Evolutionary conservation across 2,888 invertebrate species (phyloP), one percentile per base, ranked within the genome.

Genomic region (Ophion obscuratus): DNA sequence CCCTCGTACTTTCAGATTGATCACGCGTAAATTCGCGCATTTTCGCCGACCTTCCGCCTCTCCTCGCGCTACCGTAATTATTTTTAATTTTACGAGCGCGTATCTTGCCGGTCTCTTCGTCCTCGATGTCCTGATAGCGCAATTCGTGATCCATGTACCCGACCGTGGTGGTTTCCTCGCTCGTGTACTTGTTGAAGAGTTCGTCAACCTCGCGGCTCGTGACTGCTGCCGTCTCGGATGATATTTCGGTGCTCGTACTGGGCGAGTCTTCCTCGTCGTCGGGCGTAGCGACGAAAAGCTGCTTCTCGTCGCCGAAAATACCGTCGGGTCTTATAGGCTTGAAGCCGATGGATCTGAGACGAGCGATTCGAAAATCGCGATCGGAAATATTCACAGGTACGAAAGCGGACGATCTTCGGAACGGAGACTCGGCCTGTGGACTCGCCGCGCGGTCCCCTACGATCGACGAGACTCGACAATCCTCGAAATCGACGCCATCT

Each of bases 121-220:
- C 89, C 78, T 94, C 94, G 10, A 94, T 93, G 70, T 94, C 93
- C 84, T 93, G 90, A 85, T 90, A 94, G 47, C 92, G 91, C 11
- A 94, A 85, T 68, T 92, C 90, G 7, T 93, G 92, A 61, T 94
- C 92, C 93, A 94, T 93, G 44, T 94, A 94, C 36, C 91, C 92
- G 4, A 94, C 93, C 0, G 90, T 67, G 20, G 91, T 90, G 4
- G 90, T 93, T 62, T 93, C 93, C 47, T 93, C 93, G 62, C 90
- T 92, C 2, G 93, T 90, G 20, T 94, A 94, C 76, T 92, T 92
- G 64, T 92, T 90, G 68, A 92, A 94, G 14, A 92, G 91, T 59
- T 92, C 92, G 24, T 93, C 88, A 9, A 93, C 93, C 20, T 92
- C 90, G 27, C 91, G 91, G 31, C 88, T 66, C 2, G 53, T 11